Evolutionary conservation across 2,113 vertebrate genomes (phyloP).

Genomic region (Pangasianodon hypophthalmus): DNA sequence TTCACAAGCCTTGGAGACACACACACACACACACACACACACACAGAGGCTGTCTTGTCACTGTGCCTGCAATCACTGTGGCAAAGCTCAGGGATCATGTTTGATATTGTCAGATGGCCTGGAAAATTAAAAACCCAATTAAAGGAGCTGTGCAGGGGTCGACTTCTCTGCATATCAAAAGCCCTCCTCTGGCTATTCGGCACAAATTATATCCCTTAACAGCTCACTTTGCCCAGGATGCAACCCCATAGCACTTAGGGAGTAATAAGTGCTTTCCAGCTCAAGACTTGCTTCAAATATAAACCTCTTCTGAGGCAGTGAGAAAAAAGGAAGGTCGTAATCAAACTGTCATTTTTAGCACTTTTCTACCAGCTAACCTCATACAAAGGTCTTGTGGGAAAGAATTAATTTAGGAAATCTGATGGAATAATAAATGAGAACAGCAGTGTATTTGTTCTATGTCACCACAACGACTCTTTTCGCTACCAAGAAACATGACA

Average conservation of each 20-base stretch:
- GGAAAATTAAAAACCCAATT: constrained; percentile 99
- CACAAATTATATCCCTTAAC: constrained; percentile 99
- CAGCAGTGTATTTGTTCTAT: constrained; percentile 89
- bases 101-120: constrained; percentile 99
- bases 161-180: constrained; percentile 99
- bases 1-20: constrained; percentile 71
- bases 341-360: constrained; percentile 88
- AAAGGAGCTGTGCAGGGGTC: constrained; percentile 98
- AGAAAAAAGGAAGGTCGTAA: constrained; percentile 93
- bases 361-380: constrained; percentile 75
- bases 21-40: neutral
- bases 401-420: constrained; percentile 81
- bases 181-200: constrained; percentile 97
- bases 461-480: constrained; percentile 54
- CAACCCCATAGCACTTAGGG: constrained; percentile 93
- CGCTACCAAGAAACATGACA: constrained; percentile 58
- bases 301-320: constrained; percentile 90
- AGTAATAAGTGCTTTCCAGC: constrained; percentile 95
- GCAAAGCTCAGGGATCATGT: constrained; percentile 96
- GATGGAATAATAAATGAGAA: constrained; percentile 50
- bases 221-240: constrained; percentile 98
- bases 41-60: constrained; percentile 75
- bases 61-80: constrained; percentile 90
- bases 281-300: constrained; percentile 92
- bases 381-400: constrained; percentile 86